phyloP scores from a whole-genome alignment of 2,113 vertebrate species.

The Strix uralensis region DNA sequence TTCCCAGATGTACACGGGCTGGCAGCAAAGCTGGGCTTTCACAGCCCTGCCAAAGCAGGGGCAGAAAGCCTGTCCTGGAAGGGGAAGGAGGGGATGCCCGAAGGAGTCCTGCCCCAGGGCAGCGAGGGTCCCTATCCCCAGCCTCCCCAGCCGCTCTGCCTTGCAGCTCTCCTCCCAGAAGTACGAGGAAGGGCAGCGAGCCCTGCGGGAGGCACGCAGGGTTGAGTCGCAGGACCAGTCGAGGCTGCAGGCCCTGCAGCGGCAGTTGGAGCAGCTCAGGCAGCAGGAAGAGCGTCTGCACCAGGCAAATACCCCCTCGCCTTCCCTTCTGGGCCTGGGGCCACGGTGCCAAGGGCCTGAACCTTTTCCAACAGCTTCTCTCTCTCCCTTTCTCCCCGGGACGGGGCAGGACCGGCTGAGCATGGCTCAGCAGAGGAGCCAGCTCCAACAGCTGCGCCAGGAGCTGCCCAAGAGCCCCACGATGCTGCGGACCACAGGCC shows the following conservation, averaged over 20 bases:
- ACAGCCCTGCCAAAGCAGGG: too few relatives aligned
- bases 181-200: too few relatives aligned
- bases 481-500: background rate
- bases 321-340: background rate
- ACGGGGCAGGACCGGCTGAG: conserved; percentile 74
- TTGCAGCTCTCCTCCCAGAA: too few relatives aligned
- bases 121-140: too few relatives aligned
- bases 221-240: conserved; percentile 76
- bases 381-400: background rate
- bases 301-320: conserved; percentile 59
- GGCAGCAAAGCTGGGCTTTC: too few relatives aligned
- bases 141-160: too few relatives aligned
- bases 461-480: background rate
- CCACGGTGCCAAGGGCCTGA: background rate
- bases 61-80: too few relatives aligned
- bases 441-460: conserved; percentile 52
- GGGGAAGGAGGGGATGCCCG: too few relatives aligned
- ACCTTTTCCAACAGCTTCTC: background rate
- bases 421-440: conserved; percentile 69
- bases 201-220: conserved; percentile 32
- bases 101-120: too few relatives aligned
- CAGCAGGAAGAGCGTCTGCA: conserved; percentile 80
- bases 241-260: conserved; percentile 73
- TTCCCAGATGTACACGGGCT: background rate
- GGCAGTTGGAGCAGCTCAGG: conserved; percentile 76